Conservation (phyloP, 2,113 vertebrate genomes). For the Hippocampus barbouri region DNA sequence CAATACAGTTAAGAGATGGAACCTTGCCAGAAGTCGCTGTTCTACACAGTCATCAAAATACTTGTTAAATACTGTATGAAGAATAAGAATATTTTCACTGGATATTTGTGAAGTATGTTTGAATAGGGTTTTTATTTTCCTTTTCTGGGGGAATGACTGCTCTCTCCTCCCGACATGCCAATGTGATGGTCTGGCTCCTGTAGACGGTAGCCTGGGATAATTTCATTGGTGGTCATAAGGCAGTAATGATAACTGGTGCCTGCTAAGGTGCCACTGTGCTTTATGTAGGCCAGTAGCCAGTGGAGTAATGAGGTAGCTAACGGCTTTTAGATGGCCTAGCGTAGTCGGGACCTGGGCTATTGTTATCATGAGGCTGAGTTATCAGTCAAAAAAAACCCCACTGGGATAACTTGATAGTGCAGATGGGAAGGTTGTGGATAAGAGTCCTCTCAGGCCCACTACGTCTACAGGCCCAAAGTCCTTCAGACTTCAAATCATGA, state of each 20-base stretch:
- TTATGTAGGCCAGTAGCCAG: conserved; percentile 61
- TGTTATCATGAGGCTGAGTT: conserved; percentile 61
- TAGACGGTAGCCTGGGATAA: conserved; percentile 36
- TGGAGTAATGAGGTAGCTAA: conserved; percentile 64
- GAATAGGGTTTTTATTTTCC: not conserved
- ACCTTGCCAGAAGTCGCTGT: too few species aligned
- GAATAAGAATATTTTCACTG: too few species aligned
- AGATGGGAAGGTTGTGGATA: conserved; percentile 53
- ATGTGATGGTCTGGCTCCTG: conserved; percentile 27
- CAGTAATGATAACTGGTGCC: conserved; percentile 40
- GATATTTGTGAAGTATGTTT: too few species aligned
- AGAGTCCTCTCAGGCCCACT: conserved; percentile 46
- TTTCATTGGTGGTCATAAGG: conserved; percentile 32
- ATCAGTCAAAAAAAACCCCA: conserved; percentile 58
- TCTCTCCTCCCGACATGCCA: conserved; percentile 6
- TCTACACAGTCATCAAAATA: too few species aligned
- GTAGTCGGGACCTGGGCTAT: conserved; percentile 36
- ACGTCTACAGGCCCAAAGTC: conserved; percentile 38
- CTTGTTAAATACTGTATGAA: too few species aligned
- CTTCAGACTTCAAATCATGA: conserved; percentile 8
- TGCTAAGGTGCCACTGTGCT: conserved; percentile 44
- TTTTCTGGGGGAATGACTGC: conserved; percentile 1
- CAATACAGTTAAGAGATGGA: too few species aligned
- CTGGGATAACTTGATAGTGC: conserved; percentile 59
- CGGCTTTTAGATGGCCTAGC: conserved; percentile 35